Evolutionary conservation across 1,140 invertebrate species (phyloP).

Genomic region (Drosophila punjabiensis): DNA sequence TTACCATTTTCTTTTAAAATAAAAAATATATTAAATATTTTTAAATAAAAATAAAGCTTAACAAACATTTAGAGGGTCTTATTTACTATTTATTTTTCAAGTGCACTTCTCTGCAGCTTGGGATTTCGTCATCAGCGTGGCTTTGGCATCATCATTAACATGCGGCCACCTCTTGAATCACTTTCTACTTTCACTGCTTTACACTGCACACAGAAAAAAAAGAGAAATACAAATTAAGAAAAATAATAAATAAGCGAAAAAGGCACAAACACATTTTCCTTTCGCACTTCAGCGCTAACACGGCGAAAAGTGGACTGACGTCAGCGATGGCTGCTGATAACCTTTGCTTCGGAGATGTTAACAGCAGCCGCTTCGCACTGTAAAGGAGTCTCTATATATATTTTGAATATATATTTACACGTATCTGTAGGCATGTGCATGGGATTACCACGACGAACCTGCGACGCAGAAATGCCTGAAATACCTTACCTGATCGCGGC

Average conservation of each 20-base stretch:
- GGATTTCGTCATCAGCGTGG: slow-evolving; percentile 53
- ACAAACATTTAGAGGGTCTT: too few species aligned
- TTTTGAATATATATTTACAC: background rate
- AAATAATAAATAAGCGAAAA: slow-evolving; percentile 1
- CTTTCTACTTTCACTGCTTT: slow-evolving; percentile 76
- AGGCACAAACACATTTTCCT: slow-evolving; percentile 5
- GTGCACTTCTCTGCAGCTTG: background rate
- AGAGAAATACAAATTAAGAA: background rate
- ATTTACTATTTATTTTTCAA: background rate
- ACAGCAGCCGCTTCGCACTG: slow-evolving; percentile 9
- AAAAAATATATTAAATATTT: background rate
- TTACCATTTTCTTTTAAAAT: too few species aligned
- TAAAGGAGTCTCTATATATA: slow-evolving; percentile 2
- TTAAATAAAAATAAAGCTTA: background rate
- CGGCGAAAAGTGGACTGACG: slow-evolving; percentile 29
- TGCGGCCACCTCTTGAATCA: slow-evolving; percentile 50
- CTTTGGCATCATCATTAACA: slow-evolving; percentile 38
- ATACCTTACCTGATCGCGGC: slow-evolving; percentile 9
- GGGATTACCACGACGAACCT: background rate
- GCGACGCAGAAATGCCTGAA: slow-evolving; percentile 30
- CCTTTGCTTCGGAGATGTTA: slow-evolving; percentile 14
- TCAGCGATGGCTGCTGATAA: slow-evolving; percentile 30
- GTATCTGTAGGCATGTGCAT: background rate
- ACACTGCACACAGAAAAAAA: slow-evolving; percentile 15
- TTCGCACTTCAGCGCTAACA: slow-evolving; percentile 31